Base-by-base conservation (phyloP, 2,797 vertebrate species). In the Oceanodroma leucorhoa region DNA sequence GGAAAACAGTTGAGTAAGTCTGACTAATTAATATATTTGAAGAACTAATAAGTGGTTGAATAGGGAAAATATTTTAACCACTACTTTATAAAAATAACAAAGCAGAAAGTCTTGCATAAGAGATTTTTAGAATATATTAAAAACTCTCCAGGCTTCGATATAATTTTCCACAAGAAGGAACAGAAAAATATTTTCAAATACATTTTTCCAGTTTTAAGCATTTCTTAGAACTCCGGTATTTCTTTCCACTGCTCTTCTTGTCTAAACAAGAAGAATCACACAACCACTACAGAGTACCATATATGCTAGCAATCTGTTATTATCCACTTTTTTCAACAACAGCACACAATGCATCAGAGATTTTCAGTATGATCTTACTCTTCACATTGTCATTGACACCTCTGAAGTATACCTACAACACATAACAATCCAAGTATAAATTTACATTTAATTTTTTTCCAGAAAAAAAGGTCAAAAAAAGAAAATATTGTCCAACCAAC, bases 121-220 rank as follows among this genome's bases (percentile, higher is more conserved):
- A 76, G 11, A 53, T 55, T 80, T 89, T 58, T 38, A 66, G 45
- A 81, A 76, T 46, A 76, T 3, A n/a, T 29, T 2, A 22, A 51
- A 82, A 87, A 64, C 41, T 8, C 27, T 77, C 27, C 38, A 83
- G 51, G 48, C 30, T 77, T 90, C 75, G 54, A 11, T 50, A 58
- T 72, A 1, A 23, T 87, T 90, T 85, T 83, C 27, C 41, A 14
- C 32, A 75, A 46, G 71, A 85, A 73, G 11, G 11, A 91, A 48
- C 21, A 79, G 20, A 61, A 93, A 90, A 83, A 88, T 83, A 87
- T 88, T 72, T 93, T 87, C 21, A 78, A 87, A 88, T 46, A 40
- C 7, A 40, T 67, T 91, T 92, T 95, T 58, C 8, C 34, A 54
- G 34, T 76, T 81, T 78, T 72, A 76, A 77, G 60, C 41, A 82